These are phyloP conservation scores for Charadrius vociferus DNA, from an alignment of 2,113 vertebrate genomes.

Conservation along the genomic window DNA sequence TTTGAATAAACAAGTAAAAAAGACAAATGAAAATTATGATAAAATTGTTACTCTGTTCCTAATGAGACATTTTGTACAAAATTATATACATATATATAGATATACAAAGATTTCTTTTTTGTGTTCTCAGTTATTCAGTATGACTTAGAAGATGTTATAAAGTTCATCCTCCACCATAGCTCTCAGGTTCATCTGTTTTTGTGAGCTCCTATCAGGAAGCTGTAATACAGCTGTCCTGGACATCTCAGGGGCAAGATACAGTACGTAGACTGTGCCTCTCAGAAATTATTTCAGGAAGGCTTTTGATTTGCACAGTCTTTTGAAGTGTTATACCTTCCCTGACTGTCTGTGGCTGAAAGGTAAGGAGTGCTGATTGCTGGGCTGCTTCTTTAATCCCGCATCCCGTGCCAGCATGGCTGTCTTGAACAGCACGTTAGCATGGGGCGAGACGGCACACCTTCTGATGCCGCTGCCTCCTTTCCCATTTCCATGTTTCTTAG, in stretches of 20 bases:
- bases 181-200: not conserved
- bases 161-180: not conserved
- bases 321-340: not conserved
- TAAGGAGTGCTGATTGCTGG: not conserved
- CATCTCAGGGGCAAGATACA: not conserved
- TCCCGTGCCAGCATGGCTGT: not conserved
- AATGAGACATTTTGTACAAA: not conserved
- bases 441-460: not conserved
- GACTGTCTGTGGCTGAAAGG: not conserved
- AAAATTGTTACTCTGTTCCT: not conserved
- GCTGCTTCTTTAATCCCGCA: not conserved
- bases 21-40: not conserved
- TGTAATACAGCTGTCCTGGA: not conserved
- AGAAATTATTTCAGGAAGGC: not conserved
- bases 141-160: not conserved
- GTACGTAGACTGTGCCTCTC: not conserved
- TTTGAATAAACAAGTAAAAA: not conserved
- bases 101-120: not conserved
- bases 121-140: not conserved
- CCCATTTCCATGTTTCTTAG: not conserved
- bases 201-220: not conserved
- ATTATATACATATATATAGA: not conserved
- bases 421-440: too few relatives aligned
- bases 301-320: not conserved
- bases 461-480: fast-evolving